phyloP scores from a whole-genome alignment of 2,888 invertebrate genomes.

The Alloscopus bannaensis region DNA sequence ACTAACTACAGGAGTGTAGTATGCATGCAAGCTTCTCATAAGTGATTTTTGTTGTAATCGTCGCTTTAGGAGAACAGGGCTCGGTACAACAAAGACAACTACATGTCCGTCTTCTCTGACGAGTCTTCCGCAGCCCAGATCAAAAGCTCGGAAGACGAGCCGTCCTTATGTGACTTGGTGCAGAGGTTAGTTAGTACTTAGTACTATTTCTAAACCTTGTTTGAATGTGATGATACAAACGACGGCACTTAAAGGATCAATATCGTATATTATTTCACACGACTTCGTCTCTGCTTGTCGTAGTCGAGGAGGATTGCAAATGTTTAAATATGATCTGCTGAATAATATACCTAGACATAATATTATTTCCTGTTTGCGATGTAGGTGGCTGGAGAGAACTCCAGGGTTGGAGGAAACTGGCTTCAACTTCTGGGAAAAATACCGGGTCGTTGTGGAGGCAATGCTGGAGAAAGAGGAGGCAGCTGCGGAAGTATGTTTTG shows the following conservation, averaged over 20 bases:
- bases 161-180: slow-evolving; percentile 89
- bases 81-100: slow-evolving; percentile 92
- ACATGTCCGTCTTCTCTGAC: slow-evolving; percentile 89
- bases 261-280: no score
- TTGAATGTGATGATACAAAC: no score
- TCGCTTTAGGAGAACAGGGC: slow-evolving; percentile 92
- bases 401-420: slow-evolving; percentile 90
- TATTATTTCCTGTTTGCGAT: background rate
- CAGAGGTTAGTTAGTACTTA: slow-evolving; percentile 81
- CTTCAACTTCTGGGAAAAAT: slow-evolving; percentile 97
- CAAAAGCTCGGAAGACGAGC: slow-evolving; percentile 85
- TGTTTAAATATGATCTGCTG: background rate
- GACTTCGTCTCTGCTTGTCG: no score
- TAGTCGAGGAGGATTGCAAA: no score
- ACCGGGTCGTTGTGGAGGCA: slow-evolving; percentile 83
- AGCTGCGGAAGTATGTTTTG: slow-evolving; percentile 80
- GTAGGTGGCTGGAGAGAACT: slow-evolving; percentile 91
- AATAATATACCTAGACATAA: background rate
- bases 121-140: slow-evolving; percentile 81
- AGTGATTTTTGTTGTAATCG: no score
- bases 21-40: no score
- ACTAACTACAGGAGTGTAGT: no score
- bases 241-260: no score
- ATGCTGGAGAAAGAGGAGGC: slow-evolving; percentile 84
- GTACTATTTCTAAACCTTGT: no score